Conservation (phyloP, 1,140 invertebrate species). For the Drosophila baimaii region DNA sequence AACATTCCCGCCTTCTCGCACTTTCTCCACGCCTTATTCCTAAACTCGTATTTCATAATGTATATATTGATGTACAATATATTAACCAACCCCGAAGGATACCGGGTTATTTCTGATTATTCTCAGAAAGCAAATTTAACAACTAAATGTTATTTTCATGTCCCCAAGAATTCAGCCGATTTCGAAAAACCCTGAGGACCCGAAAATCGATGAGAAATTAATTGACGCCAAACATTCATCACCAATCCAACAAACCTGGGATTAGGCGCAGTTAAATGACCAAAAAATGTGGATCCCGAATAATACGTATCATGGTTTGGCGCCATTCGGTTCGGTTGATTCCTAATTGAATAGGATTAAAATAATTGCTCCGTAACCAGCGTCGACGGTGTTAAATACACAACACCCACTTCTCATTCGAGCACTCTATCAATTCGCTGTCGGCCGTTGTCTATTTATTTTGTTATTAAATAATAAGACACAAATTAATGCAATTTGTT, state of each 20-base stretch:
- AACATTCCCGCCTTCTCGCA: slow-evolving; percentile 15
- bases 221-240: slow-evolving; percentile 4
- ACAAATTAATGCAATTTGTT: slow-evolving; percentile 82
- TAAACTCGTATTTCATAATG: slow-evolving; percentile 63
- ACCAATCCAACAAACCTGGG: not conserved
- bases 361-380: slow-evolving; percentile 64
- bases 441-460: slow-evolving; percentile 73
- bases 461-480: slow-evolving; percentile 83
- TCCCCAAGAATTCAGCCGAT: not conserved
- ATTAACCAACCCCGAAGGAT: not conserved
- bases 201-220: not conserved
- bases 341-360: slow-evolving; percentile 56
- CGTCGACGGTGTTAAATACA: slow-evolving; percentile 52
- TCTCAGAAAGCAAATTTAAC: not conserved
- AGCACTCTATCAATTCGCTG: slow-evolving; percentile 35
- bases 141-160: not conserved
- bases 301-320: slow-evolving; percentile 4
- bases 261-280: slow-evolving; percentile 5
- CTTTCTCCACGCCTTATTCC: slow-evolving; percentile 44
- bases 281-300: not conserved
- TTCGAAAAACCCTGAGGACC: not conserved
- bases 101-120: not conserved
- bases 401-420: slow-evolving; percentile 6
- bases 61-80: too few species aligned
- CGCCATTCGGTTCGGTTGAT: slow-evolving; percentile 18